A percentile compares a stretch with the other conserved stretches of the same genome.
Conservation (phyloP, 2,113 vertebrate genomes). For the Rhizomys pruinosus region DNA sequence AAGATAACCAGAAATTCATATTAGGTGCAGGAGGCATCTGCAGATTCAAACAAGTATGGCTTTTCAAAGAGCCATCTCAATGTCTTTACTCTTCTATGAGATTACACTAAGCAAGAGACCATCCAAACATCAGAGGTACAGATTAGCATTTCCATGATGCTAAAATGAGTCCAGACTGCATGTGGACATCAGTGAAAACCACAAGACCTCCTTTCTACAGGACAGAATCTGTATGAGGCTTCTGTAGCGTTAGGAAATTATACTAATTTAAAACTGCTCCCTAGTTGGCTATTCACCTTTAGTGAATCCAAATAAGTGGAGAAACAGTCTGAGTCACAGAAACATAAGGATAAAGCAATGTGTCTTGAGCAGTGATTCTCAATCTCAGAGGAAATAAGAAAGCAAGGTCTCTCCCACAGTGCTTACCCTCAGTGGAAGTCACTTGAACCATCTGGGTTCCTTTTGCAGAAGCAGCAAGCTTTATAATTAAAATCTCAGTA, state of each 20-base stretch:
- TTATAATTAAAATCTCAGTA: conserved; percentile 23
- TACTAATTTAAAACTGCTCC: not conserved
- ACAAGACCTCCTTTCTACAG: not conserved
- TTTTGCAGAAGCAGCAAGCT: not conserved
- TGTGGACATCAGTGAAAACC: not conserved
- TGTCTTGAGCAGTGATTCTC: not conserved
- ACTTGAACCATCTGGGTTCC: not conserved
- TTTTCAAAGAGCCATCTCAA: not conserved
- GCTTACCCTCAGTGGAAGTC: not conserved
- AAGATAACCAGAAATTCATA: conserved; percentile 23
- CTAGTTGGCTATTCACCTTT: not conserved
- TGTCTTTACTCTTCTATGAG: not conserved
- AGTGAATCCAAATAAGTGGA: not conserved
- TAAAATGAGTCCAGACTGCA: not conserved
- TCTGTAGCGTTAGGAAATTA: not conserved
- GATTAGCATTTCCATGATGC: fast-evolving
- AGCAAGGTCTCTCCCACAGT: not conserved
- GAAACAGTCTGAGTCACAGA: not conserved
- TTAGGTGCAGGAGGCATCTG: not conserved
- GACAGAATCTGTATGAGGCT: not conserved
- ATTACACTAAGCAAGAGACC: not conserved
- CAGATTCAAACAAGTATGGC: not conserved
- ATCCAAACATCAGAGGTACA: not conserved
- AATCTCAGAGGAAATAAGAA: conserved; percentile 9
- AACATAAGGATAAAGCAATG: not conserved